Percentiles rank a stretch among this genome's conserved stretches.
These are phyloP conservation scores for Patella pellucida DNA, from an alignment of 2,888 invertebrate species.

Conservation along the genomic window DNA sequence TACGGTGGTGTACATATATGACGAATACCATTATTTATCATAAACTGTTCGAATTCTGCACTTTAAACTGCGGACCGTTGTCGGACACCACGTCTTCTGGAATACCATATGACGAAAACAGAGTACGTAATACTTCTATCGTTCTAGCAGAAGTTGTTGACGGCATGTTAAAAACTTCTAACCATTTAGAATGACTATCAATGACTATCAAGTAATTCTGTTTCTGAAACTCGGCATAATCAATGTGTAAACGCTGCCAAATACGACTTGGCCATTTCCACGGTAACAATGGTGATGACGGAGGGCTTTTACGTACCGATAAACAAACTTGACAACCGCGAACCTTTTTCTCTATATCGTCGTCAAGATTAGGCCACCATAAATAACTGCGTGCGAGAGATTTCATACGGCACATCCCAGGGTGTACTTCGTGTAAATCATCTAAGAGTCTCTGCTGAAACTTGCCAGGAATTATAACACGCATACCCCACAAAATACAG, in stretches of 20 bases:
- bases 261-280: slow-evolving; percentile 47
- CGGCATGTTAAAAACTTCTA: neutral
- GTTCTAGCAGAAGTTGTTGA: neutral
- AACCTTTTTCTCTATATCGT: slow-evolving; percentile 29
- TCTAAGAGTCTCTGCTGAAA: too few relatives aligned
- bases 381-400: too few relatives aligned
- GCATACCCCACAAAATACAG: too few relatives aligned
- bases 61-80: too few relatives aligned
- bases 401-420: too few relatives aligned
- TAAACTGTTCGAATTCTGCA: neutral
- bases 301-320: slow-evolving; percentile 32
- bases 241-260: slow-evolving; percentile 52
- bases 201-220: neutral
- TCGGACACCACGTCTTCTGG: too few relatives aligned
- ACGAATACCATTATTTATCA: slow-evolving; percentile 9
- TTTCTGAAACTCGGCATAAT: slow-evolving; percentile 39
- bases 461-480: too few relatives aligned
- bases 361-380: slow-evolving; percentile 33
- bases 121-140: neutral
- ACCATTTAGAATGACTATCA: neutral
- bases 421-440: too few relatives aligned
- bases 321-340: slow-evolving; percentile 34
- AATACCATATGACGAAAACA: too few relatives aligned
- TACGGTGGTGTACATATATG: neutral
- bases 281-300: slow-evolving; percentile 42